Evolutionary conservation across 1,140 invertebrate species (phyloP), one percentile per base, ranked within the genome.

Genomic region (Plodia interpunctella): DNA sequence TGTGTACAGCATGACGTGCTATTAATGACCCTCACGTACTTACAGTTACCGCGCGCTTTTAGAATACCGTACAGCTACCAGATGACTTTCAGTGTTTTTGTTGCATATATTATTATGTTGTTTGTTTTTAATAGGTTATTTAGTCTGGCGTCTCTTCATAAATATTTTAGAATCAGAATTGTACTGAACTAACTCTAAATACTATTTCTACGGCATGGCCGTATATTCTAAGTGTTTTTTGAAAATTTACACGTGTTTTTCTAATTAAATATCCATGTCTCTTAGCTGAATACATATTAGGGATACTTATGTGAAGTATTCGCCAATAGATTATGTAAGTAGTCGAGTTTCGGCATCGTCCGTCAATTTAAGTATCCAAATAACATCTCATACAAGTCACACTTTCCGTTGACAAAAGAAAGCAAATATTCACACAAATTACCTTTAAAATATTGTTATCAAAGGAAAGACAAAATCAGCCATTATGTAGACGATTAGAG

Each of bases 401-500:
- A 35, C 2, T 35, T 35, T 35, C 1, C 10, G 32, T 35, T 35
- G 10, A 51, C 49, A 51, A 51, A 20, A 51, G 18, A 51, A 20
- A 51, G 49, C 20, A 10, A 28, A 53, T n/a, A 53, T 25, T 53
- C 51, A 20, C 51, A 59, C 52, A 52, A 30, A 50, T 21, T 28
- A 54, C 62, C 28, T 28, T 51, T 35, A 25, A 61, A 60, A 52
- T 56, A 25, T 25, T 15, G 52, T 61, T 61, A 65, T 65, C 55
- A 49, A 65, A 54, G 63, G 58, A 38, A 44, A 30, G 51, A 53
- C 50, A 32, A 21, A n/a, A 53, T 38, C 49, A 19, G 53, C 52
- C 62, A 57, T 60, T 65, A 57, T 58, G 59, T 51, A 30, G 44
- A 60, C 49, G 50, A 28, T 53, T 53, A 15, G 18, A n/a, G 11